phyloP scores from a whole-genome alignment of 2,797 vertebrate genomes.

The Brachymystax lenok region DNA sequence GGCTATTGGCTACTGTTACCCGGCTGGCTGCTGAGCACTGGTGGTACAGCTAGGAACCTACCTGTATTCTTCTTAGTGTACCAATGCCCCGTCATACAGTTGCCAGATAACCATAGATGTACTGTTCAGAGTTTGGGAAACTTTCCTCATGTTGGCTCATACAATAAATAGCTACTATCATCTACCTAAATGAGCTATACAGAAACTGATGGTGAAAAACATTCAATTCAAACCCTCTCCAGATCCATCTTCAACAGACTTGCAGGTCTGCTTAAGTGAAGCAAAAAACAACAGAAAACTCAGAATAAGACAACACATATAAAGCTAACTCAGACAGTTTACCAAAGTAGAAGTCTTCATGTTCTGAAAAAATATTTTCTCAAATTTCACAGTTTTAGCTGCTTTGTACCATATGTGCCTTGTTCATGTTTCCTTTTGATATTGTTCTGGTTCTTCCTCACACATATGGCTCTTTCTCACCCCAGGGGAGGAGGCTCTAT shows the following conservation, averaged over 20 bases:
- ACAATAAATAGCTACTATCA: no score
- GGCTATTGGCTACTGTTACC: constrained; percentile 32
- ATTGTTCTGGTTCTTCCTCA: constrained; percentile 52
- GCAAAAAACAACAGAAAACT: neutral
- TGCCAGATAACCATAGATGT: neutral
- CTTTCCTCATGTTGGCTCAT: neutral
- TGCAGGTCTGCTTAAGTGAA: neutral
- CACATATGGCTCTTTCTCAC: constrained; percentile 65
- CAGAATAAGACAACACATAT: neutral
- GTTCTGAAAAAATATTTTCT: neutral
- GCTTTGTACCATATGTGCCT: constrained; percentile 22
- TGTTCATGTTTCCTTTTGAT: constrained; percentile 38
- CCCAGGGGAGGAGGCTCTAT: constrained; percentile 67
- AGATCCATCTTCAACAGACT: neutral
- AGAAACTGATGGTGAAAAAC: no score
- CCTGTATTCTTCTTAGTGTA: neutral
- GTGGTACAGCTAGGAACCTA: constrained; percentile 17
- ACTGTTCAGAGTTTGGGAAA: neutral
- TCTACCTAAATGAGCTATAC: no score
- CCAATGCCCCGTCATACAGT: neutral
- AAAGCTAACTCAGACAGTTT: neutral
- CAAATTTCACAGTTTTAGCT: neutral
- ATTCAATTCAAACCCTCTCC: no score
- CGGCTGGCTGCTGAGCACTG: constrained; percentile 28
- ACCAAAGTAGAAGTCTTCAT: neutral